Conservation (phyloP, 30 jellyfish, hydroid and myxozoan species). For the Chironex yamaguchii region DNA sequence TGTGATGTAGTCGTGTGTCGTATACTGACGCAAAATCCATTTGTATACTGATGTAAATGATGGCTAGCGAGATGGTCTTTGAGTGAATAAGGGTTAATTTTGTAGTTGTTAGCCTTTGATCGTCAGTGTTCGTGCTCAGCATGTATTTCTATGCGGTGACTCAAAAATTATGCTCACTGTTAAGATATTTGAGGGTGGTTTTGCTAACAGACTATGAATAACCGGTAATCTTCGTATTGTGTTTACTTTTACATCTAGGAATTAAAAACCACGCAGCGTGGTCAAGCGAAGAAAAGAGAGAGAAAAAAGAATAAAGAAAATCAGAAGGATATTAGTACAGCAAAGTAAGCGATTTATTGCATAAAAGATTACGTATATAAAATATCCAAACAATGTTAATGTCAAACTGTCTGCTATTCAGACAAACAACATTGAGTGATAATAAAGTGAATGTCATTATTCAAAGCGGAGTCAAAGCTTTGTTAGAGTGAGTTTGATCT, state of each 20-base stretch:
- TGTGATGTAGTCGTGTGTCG: too few relatives aligned
- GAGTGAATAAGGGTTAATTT: too few relatives aligned
- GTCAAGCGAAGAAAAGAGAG: not conserved
- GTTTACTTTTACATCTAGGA: not conserved
- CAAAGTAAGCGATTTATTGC: not conserved
- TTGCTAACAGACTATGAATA: not conserved
- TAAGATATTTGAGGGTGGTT: not conserved
- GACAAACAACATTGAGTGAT: not conserved
- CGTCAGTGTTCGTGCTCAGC: too few relatives aligned
- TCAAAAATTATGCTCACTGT: not conserved
- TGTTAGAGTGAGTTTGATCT: not conserved
- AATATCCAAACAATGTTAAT: not conserved
- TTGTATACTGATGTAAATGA: too few relatives aligned
- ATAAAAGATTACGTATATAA: not conserved
- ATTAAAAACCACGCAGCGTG: not conserved
- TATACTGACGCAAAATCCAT: too few relatives aligned
- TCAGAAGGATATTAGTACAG: not conserved
- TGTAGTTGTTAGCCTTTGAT: too few relatives aligned
- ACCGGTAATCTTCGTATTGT: not conserved
- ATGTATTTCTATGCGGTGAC: too few relatives aligned
- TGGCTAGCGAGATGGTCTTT: too few relatives aligned
- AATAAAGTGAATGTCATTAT: not conserved
- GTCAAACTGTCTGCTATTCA: not conserved
- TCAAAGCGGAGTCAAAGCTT: not conserved
- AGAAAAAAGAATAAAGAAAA: not conserved